Evolutionary conservation across 2,113 vertebrate genomes (phyloP).

Genomic region (Herpetotheres cachinnans): DNA sequence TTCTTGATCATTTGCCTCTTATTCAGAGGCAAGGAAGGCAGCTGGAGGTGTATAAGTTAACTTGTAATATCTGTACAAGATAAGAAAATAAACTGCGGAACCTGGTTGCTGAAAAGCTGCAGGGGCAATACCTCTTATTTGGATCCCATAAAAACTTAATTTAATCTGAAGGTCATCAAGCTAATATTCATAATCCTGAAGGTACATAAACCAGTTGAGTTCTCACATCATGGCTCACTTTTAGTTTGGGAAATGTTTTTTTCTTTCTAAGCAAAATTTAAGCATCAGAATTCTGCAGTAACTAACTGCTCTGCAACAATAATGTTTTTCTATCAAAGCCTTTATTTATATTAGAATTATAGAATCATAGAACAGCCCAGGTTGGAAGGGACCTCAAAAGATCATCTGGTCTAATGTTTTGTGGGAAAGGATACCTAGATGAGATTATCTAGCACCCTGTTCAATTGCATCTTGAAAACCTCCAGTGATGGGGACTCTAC

Average conservation of each 20-base stretch:
- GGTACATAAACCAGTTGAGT: not conserved
- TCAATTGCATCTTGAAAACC: rapidly evolving
- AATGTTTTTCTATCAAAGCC: not conserved
- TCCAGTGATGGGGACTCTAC: not conserved
- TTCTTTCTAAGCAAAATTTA: not conserved
- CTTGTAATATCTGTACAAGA: not conserved
- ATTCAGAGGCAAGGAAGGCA: not conserved
- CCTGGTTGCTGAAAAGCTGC: not conserved
- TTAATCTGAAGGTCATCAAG: not conserved
- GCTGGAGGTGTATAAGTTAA: not conserved
- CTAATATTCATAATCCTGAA: not conserved
- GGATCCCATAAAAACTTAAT: not conserved
- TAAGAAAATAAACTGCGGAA: not conserved
- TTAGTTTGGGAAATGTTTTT: not conserved
- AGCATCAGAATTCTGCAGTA: not conserved
- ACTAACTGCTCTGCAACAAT: not conserved
- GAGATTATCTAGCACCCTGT: not conserved
- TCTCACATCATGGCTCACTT: not conserved
- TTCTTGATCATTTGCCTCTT: not conserved
- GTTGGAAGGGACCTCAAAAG: no score
- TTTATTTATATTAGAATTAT: not conserved
- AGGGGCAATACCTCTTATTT: not conserved
- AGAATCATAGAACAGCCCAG: not conserved
- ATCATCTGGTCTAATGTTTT: no score
- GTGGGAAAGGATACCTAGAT: no score